Percentiles rank a stretch among this genome's conserved stretches.
These are phyloP conservation scores for Microtus richardsoni DNA, from an alignment of 2,113 vertebrate species.

Conservation along the genomic window DNA sequence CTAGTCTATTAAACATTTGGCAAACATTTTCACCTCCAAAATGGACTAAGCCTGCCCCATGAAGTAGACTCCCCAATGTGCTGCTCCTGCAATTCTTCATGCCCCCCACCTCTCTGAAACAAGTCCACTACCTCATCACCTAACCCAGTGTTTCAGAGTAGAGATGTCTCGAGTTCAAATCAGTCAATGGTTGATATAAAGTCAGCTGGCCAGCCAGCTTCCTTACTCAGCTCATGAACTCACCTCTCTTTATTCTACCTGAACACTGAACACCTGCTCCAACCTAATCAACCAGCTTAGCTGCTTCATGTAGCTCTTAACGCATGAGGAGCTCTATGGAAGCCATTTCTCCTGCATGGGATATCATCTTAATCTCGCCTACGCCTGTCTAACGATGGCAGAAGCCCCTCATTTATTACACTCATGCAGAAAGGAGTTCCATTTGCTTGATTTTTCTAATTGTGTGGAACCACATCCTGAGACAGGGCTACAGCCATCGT, in stretches of 20 bases:
- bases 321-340: neutral
- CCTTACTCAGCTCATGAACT: neutral
- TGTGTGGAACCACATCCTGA: neutral
- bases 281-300: neutral
- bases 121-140: neutral
- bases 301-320: neutral
- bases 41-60: neutral
- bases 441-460: neutral
- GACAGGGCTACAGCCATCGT: neutral
- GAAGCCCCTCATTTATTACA: neutral
- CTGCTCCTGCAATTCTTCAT: too few species aligned
- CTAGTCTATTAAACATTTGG: neutral
- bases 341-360: fast-evolving
- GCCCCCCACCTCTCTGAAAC: neutral
- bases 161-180: neutral
- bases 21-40: neutral
- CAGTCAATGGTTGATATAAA: neutral
- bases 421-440: neutral
- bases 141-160: neutral
- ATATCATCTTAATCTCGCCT: neutral
- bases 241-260: neutral
- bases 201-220: neutral
- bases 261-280: neutral
- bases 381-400: neutral
- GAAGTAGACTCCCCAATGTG: neutral